phyloP scores from a whole-genome alignment of 1,140 invertebrate species.

The Lucilia cuprina region DNA sequence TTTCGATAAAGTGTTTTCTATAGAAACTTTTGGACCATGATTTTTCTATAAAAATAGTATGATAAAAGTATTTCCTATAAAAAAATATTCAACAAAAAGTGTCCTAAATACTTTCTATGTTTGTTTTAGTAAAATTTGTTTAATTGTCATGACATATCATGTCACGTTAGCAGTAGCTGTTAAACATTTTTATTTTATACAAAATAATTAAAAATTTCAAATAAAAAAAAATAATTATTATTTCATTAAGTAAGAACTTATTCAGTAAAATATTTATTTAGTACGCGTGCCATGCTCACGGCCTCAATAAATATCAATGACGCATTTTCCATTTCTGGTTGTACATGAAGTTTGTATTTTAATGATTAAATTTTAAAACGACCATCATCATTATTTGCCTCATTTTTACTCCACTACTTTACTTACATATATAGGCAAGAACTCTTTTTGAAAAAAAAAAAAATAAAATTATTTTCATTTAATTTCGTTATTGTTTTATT shows the following conservation, averaged over 20 bases:
- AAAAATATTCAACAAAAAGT: too few species aligned
- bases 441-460: background rate
- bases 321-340: conserved; percentile 24
- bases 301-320: conserved; percentile 30
- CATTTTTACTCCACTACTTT: background rate
- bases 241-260: background rate
- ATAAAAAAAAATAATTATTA: background rate
- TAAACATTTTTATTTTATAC: background rate
- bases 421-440: background rate
- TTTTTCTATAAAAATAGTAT: too few species aligned
- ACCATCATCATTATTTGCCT: background rate
- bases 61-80: too few species aligned
- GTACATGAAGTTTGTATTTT: background rate
- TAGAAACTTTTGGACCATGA: too few species aligned
- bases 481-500: background rate
- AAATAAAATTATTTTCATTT: background rate
- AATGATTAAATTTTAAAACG: background rate
- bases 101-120: too few species aligned
- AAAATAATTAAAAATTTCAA: background rate
- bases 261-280: background rate
- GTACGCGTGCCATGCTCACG: conserved; percentile 24
- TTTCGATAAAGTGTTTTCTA: too few species aligned
- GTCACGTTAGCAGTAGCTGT: background rate
- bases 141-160: background rate
- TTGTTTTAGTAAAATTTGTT: background rate